Conservation (phyloP, 1,140 invertebrate genomes). For the Carposina sasakii region DNA sequence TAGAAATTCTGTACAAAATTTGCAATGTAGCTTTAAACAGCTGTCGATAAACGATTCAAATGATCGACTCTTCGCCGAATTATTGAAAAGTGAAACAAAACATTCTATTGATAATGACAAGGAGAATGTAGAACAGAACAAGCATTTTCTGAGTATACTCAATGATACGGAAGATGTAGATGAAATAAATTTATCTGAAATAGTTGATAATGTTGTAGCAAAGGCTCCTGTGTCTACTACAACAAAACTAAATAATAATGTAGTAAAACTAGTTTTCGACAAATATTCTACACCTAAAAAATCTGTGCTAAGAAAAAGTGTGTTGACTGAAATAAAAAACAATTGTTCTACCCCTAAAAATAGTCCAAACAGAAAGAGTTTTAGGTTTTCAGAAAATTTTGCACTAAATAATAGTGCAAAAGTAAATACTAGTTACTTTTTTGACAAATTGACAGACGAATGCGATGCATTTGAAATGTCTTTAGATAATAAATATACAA, state of each 20-base stretch:
- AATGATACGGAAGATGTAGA: slow-evolving; percentile 63
- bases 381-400: not conserved
- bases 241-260: slow-evolving; percentile 45
- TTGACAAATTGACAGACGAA: slow-evolving; percentile 56
- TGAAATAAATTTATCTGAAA: slow-evolving; percentile 73
- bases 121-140: slow-evolving; percentile 30
- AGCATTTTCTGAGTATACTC: slow-evolving; percentile 37
- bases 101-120: slow-evolving; percentile 18
- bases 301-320: slow-evolving; percentile 26
- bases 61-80: slow-evolving; percentile 1
- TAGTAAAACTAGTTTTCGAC: slow-evolving; percentile 54
- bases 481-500: slow-evolving; percentile 45
- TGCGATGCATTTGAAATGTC: slow-evolving; percentile 66
- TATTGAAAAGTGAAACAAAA: slow-evolving; percentile 14
- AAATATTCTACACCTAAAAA: slow-evolving; percentile 39
- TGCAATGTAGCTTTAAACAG: slow-evolving; percentile 35
- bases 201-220: slow-evolving; percentile 74
- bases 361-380: slow-evolving; percentile 37
- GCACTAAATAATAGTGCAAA: slow-evolving; percentile 12
- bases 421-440: slow-evolving; percentile 63
- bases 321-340: slow-evolving; percentile 30
- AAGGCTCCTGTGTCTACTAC: slow-evolving; percentile 44
- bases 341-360: slow-evolving; percentile 60
- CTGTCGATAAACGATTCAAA: slow-evolving; percentile 25
- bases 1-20: slow-evolving; percentile 24